Conservation (phyloP, 92 coral and sea anemone genomes). For the Muricea muricata region DNA sequence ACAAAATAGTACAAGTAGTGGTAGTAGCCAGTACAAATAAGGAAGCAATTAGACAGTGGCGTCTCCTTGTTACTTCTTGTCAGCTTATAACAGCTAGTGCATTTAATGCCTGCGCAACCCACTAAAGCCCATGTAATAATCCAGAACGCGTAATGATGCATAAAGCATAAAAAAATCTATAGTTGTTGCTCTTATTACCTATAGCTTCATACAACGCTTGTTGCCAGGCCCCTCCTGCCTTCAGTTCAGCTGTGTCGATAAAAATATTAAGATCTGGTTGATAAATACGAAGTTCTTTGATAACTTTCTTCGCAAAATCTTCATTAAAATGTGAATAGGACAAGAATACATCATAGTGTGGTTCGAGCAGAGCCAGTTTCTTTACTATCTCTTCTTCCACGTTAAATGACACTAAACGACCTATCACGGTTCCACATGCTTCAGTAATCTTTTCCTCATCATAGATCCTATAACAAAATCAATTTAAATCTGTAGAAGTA, state of each 20-base stretch:
- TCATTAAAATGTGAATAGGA: slow-evolving; percentile 86
- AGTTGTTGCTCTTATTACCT: slow-evolving; percentile 65
- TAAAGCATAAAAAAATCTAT: too few relatives aligned
- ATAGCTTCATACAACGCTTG: slow-evolving; percentile 84
- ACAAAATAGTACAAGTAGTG: too few relatives aligned
- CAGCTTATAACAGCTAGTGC: too few relatives aligned
- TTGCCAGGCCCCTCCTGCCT: slow-evolving; percentile 92
- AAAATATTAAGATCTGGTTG: slow-evolving; percentile 78
- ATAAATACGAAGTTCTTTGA: slow-evolving; percentile 59
- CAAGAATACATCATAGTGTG: slow-evolving; percentile 82
- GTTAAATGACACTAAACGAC: not conserved
- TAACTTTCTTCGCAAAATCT: slow-evolving; percentile 64
- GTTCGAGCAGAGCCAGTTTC: slow-evolving; percentile 18
- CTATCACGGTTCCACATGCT: slow-evolving; percentile 63
- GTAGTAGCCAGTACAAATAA: too few relatives aligned
- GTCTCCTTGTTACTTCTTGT: too few relatives aligned
- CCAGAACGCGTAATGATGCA: too few relatives aligned
- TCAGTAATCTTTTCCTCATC: slow-evolving; percentile 65
- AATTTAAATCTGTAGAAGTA: too few relatives aligned
- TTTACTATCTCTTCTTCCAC: not conserved
- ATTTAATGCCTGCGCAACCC: too few relatives aligned
- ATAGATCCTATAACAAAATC: slow-evolving; percentile 51
- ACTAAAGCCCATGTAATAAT: too few relatives aligned
- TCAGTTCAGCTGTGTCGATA: slow-evolving; percentile 85
- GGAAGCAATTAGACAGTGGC: too few relatives aligned